Evolutionary conservation across 2,113 vertebrate genomes (phyloP).

Genomic region (Vulpes lagopus): DNA sequence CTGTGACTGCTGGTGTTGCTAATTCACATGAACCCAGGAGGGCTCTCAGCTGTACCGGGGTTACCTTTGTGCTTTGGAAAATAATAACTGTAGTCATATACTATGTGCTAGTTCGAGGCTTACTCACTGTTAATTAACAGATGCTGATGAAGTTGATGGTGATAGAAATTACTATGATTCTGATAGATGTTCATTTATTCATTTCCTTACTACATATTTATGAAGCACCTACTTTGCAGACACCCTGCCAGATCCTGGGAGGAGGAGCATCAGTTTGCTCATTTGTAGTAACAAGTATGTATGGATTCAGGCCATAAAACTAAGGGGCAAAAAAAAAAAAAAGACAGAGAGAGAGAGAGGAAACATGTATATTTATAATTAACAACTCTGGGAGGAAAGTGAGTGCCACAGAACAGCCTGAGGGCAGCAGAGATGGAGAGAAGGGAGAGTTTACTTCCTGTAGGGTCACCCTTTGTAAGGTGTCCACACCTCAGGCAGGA

Average conservation of each 20-base stretch:
- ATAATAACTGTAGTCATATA: background rate
- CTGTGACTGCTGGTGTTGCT: background rate
- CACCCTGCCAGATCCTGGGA: background rate
- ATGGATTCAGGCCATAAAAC: background rate
- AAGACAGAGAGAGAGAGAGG: background rate
- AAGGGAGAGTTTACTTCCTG: background rate
- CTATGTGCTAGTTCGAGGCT: background rate
- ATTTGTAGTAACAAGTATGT: background rate
- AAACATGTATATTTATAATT: background rate
- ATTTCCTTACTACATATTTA: background rate
- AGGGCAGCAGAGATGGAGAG: background rate
- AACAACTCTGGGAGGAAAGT: background rate
- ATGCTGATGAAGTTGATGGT: background rate
- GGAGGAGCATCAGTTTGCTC: background rate
- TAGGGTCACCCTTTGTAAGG: background rate
- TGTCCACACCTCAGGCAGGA: background rate
- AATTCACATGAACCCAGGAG: background rate
- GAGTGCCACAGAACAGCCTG: background rate
- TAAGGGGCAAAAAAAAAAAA: background rate
- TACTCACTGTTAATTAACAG: background rate
- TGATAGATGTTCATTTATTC: background rate
- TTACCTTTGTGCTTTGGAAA: background rate
- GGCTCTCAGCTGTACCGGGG: background rate
- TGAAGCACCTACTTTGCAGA: background rate
- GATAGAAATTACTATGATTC: background rate